Base-by-base conservation (phyloP, 2,888 invertebrate genomes). In the Pandemis corylana region DNA sequence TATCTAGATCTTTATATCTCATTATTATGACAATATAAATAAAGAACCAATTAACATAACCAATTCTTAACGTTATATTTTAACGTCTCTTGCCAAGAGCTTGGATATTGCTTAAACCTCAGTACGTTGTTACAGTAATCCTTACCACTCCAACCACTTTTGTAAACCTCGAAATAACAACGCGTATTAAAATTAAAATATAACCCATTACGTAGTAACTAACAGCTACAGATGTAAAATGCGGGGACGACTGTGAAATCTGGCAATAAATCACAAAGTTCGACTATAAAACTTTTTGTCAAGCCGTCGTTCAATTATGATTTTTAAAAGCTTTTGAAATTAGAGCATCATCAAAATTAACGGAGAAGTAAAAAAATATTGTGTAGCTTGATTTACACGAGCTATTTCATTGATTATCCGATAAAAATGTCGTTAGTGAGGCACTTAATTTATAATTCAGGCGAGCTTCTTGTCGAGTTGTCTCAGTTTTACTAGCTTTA, bases 241-340 rank as follows among this genome's bases (percentile, higher is more conserved):
- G 68, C 62, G 41, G 77, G 66, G 77, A 75, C 73, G 87, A 80
- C 89, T 88, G 86, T 90, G 87, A 90, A 90, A 91, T 91, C 87
- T 84, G 85, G 87, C 78, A 79, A 83, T 92, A 92, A 92, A 92
- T 92, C 92, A 92, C 84, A 81, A 79, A 78, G 83, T 81, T 78
- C 81, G 83, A 81, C 88, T 85, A 89, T 91, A 89, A 91, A 91
- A 89, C 87, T 91, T 91, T 91, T 90, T 91, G 90, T 91, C 88
- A 84, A 42, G 62, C 70, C 46, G 77, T 71, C 82, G 81, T 80
- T 77, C 76, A 76, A 77, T 82, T 80, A 82, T 79, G 77, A 80
- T 77, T 79, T 80, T 80, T 69, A 74, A 79, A 80, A 77, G 77
- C 78, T 80, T 82, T 82, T 78, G 61, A 79, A 81, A 81, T 80